Evolutionary conservation across 1,140 invertebrate species (phyloP).

Genomic region (Scaptomyza pallida): DNA sequence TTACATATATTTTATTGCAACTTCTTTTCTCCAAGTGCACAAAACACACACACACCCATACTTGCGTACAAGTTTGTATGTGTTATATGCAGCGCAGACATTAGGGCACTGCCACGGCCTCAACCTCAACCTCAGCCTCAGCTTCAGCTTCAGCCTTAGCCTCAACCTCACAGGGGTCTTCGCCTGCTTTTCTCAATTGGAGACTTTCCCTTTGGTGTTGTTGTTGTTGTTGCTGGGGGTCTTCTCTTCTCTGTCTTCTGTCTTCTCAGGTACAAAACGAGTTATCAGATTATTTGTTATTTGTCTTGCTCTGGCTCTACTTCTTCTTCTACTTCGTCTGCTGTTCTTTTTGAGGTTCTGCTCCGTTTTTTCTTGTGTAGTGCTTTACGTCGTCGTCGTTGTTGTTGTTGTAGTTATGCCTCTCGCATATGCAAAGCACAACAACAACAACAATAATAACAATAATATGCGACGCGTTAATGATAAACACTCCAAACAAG

Average conservation of each 20-base stretch:
- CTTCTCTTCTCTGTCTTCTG: conserved; percentile 15
- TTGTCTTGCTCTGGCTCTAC: conserved; percentile 63
- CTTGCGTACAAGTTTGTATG: conserved; percentile 23
- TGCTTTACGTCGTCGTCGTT: conserved; percentile 45
- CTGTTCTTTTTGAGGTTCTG: conserved; percentile 24
- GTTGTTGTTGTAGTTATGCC: conserved; percentile 57
- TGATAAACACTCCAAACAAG: conserved; percentile 64
- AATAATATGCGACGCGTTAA: conserved; percentile 72
- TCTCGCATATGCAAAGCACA: conserved; percentile 76
- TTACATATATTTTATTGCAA: too few relatives aligned
- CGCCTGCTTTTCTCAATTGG: conserved; percentile 45
- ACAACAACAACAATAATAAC: conserved; percentile 52
- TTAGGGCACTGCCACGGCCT: conserved; percentile 70
- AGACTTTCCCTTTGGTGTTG: conserved; percentile 70
- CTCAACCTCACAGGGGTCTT: conserved; percentile 3
- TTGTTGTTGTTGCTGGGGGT: conserved; percentile 13
- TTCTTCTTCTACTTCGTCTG: conserved; percentile 14
- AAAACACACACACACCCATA: conserved; percentile 1
- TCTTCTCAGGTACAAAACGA: conserved; percentile 77
- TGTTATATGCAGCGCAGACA: conserved; percentile 69
- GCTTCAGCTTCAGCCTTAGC: conserved; percentile 18
- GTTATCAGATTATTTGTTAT: conserved; percentile 83
- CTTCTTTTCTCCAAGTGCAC: background rate
- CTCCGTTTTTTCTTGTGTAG: conserved; percentile 14
- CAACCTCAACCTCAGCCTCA: conserved; percentile 28